Conservation (phyloP, 2,888 invertebrate genomes). For the Drosophila maculinotata region DNA sequence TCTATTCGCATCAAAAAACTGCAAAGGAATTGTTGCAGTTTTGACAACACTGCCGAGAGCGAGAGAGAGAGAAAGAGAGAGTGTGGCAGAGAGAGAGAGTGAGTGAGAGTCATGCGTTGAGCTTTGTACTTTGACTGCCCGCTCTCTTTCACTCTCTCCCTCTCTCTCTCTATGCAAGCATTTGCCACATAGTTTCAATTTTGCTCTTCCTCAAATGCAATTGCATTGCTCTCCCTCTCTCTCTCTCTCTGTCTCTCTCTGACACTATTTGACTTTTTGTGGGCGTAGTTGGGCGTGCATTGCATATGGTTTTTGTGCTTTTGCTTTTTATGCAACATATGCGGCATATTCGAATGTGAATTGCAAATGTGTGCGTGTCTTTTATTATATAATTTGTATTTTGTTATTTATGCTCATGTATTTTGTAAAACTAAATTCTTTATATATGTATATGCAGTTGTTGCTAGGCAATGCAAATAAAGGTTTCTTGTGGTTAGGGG, state of each 20-base stretch:
- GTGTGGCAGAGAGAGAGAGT: slow-evolving; percentile 2
- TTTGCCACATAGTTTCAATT: slow-evolving; percentile 18
- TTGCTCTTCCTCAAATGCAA: slow-evolving; percentile 40
- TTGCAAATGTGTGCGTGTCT: slow-evolving; percentile 24
- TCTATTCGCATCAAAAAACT: slow-evolving; percentile 50
- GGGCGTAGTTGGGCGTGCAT: slow-evolving; percentile 57
- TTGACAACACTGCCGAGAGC: slow-evolving; percentile 35
- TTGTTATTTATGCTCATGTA: slow-evolving; percentile 62
- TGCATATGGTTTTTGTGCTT: slow-evolving; percentile 72
- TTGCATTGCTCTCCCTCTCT: slow-evolving; percentile 47
- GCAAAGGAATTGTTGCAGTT: slow-evolving; percentile 78
- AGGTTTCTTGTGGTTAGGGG: not conserved
- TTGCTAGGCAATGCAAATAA: slow-evolving; percentile 62
- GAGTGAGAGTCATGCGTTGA: slow-evolving; percentile 3
- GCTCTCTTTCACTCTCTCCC: slow-evolving; percentile 17
- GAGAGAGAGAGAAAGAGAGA: not conserved
- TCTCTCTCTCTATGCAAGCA: not conserved
- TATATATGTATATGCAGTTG: slow-evolving; percentile 29
- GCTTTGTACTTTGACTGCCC: slow-evolving; percentile 27
- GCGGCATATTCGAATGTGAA: slow-evolving; percentile 53
- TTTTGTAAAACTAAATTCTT: slow-evolving; percentile 47
- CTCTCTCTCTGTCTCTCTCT: slow-evolving; percentile 4
- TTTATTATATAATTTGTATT: slow-evolving; percentile 74
- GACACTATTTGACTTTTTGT: slow-evolving; percentile 26
- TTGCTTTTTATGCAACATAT: slow-evolving; percentile 75